Evolutionary conservation across 2,888 invertebrate genomes (phyloP), one percentile per base, ranked within the genome.

Genomic region (Synergus gifuensis): DNA sequence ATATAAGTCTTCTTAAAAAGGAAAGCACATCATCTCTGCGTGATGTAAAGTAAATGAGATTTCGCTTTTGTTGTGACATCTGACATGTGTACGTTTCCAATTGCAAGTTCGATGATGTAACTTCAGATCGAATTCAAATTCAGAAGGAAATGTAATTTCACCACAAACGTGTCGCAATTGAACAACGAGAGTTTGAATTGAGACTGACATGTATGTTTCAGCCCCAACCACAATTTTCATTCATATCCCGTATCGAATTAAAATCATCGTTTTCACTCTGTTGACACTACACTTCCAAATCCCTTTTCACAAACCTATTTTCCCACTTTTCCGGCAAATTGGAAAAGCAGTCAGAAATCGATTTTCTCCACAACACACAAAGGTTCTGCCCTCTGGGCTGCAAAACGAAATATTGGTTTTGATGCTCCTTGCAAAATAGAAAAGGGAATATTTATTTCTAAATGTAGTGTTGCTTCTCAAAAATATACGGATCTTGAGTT

Each of bases 81-180:
- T 69, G 69, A 69, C 49, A 69, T 69, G 69, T 67, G 69, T 69
- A 69, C 46, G 28, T 69, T 69, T 69, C 49, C 46, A 69, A 49
- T 49, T 69, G 46, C 69, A 49, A 69, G 9, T 49, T 49, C 49
- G 49, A 49, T 69, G 16, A 69, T 69, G 69, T 49, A 49, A 69
- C 49, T 69, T 49, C 14, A 69, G 69, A 69, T 69, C 69, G 69
- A 69, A 46, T 69, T 69, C 69, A 69, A 69, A 69, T 49, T 49
- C 69, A 14, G 46, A 49, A 69, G 49, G 49, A 69, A 69, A 69
- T 49, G 69, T 69, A 49, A 69, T 69, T 69, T 69, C 18, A 49
- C 49, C 28, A 8, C 9, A 46, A 14, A 49, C 46, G 46, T 28
- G 69, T 69, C 16, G 28, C 2, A 9, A 18, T 54, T 16, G 66